Percentiles rank a stretch among this genome's conserved stretches.
These are phyloP conservation scores for Alentia gelatinosa DNA, from an alignment of 2,888 invertebrate genomes.

Conservation along the genomic window DNA sequence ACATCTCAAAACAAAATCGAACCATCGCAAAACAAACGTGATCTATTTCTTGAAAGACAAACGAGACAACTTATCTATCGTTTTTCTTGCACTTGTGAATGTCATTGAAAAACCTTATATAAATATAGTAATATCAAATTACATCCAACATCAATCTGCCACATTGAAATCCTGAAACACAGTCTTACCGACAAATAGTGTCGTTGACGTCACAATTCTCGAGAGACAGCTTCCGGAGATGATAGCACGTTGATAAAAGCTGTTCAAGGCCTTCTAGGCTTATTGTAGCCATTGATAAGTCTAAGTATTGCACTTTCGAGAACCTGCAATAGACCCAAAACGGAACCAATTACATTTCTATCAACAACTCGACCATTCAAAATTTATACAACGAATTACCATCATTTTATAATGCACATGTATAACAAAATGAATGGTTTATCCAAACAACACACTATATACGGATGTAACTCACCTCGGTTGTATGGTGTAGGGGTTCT, in stretches of 20 bases:
- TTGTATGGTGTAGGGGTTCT: slow-evolving; percentile 18
- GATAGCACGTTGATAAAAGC: slow-evolving; percentile 86
- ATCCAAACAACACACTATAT: neutral
- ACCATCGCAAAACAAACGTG: too few relatives aligned
- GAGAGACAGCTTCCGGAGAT: slow-evolving; percentile 90
- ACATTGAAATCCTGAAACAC: too few relatives aligned
- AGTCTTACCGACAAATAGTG: slow-evolving; percentile 83
- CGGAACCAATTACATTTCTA: neutral
- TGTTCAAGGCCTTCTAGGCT: slow-evolving; percentile 80
- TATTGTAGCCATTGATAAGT: slow-evolving; percentile 90
- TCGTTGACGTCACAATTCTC: slow-evolving; percentile 88
- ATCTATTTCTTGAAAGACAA: too few relatives aligned
- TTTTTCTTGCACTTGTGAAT: too few relatives aligned
- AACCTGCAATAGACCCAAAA: slow-evolving; percentile 66
- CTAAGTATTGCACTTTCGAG: slow-evolving; percentile 88
- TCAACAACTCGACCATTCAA: neutral
- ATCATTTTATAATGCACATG: neutral
- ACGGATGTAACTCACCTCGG: neutral
- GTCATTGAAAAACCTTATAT: too few relatives aligned
- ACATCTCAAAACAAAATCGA: too few relatives aligned
- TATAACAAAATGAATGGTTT: neutral
- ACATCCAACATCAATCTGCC: too few relatives aligned
- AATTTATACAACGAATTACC: neutral
- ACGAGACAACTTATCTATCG: neutral
- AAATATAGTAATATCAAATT: too few relatives aligned